Evolutionary conservation across 1,140 invertebrate species (phyloP), one percentile per base, ranked within the genome.

Genomic region (Pentalonia nigronervosa): DNA sequence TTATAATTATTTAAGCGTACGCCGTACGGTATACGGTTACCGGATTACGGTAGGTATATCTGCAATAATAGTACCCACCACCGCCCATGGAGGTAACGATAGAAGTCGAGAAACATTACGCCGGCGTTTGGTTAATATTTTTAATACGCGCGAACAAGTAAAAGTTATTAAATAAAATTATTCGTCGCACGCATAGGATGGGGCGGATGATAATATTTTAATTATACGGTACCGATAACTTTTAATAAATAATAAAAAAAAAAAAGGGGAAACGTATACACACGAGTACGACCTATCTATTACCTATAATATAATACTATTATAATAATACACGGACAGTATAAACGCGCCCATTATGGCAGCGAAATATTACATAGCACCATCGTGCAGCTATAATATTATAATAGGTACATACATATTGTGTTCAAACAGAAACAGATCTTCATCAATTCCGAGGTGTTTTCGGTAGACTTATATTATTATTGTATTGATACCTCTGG

Each of bases 391-490:
- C 11, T n/a, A 48, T 41, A 41, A 41, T 41, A 41, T 41, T 41
- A 4, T 41, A 41, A 41, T 41, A 41, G 41, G 41, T 41, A 41
- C 41, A 1, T 41, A 30, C 34, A 6, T 48, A 88, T 87, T 87
- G 34, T 50, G n/a, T 53, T 89, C 34, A 4, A 89, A 89, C 87
- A 53, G 20, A 89, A 53, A 89, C 88, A 53, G 88, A 56, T 89
- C 48, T 89, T 89, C 48, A 56, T 89, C 30, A 56, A 56, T 41
- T 41, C 34, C 21, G 20, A 36, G 20, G n/a, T 41, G 21, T 56
- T 56, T 56, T 56, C n/a, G 48, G 48, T 89, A 89, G 48, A 89
- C 88, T 7, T 47, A 53, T 88, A 50, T 36, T 20, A 53, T 41
- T 41, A 41, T 41, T 14, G 34, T 89, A 89, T 89, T 41, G 50